Conservation (phyloP, 2,113 vertebrate species). For the Picathartes gymnocephalus region DNA sequence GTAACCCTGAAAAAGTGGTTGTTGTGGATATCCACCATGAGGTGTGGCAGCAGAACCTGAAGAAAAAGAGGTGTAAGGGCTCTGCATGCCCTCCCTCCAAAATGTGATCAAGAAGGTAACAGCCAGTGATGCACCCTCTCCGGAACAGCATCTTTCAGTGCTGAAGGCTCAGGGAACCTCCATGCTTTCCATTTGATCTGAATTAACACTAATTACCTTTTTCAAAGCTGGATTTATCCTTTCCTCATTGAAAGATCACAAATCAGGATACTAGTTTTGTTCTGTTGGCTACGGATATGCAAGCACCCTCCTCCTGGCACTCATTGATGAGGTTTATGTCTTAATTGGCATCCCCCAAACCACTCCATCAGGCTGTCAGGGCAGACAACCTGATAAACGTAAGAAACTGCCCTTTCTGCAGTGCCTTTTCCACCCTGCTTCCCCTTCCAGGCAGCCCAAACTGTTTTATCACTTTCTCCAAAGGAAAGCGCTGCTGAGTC, state of each 20-base stretch:
- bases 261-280: not conserved
- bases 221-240: not conserved
- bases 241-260: not conserved
- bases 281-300: fast-evolving
- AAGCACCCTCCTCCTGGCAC: not conserved
- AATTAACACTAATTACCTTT: not conserved
- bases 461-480: conserved; percentile 26
- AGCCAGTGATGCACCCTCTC: not conserved
- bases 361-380: not conserved
- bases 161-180: not conserved
- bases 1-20: not conserved
- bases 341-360: not conserved
- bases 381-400: not conserved
- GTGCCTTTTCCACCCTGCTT: not conserved
- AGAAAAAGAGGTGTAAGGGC: not conserved
- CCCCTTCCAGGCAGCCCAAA: not conserved
- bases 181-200: not conserved
- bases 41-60: not conserved
- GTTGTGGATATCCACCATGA: not conserved
- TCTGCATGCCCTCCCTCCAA: fast-evolving
- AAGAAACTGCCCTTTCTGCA: not conserved
- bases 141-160: not conserved
- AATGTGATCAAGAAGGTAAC: not conserved
- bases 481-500: not conserved
- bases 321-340: not conserved